Evolutionary conservation across 2,888 invertebrate genomes (phyloP).

Genomic region (Drosophila anomelani): DNA sequence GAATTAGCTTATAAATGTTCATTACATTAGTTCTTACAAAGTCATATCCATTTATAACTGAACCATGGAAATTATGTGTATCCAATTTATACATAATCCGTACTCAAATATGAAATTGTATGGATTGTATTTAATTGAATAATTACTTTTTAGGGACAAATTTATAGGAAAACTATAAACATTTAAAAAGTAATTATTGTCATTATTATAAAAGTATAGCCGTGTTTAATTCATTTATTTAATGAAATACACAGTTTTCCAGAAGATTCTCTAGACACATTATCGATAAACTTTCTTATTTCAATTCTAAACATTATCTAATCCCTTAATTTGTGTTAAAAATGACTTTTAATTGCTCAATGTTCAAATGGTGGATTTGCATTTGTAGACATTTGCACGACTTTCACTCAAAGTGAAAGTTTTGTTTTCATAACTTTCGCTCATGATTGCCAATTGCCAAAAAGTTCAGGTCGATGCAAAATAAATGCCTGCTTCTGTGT

Average conservation of each 20-base stretch:
- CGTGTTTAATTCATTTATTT: no score
- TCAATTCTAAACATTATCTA: background rate
- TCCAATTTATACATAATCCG: background rate
- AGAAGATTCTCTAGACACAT: background rate
- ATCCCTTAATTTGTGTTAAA: background rate
- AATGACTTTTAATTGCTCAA: slow-evolving; percentile 11
- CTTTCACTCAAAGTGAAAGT: slow-evolving; percentile 75
- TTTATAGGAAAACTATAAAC: no score
- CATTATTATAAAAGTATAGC: no score
- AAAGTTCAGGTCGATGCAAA: slow-evolving; percentile 12
- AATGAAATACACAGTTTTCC: background rate
- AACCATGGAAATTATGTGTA: no score
- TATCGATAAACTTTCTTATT: background rate
- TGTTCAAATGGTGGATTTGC: slow-evolving; percentile 52
- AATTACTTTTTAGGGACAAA: no score
- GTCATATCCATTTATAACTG: background rate
- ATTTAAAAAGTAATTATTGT: no score
- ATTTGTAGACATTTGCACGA: slow-evolving; percentile 50
- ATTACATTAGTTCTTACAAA: background rate
- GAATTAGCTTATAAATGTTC: background rate
- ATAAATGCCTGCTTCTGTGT: background rate
- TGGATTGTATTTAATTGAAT: background rate
- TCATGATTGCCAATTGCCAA: slow-evolving; percentile 32
- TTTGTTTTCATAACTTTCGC: slow-evolving; percentile 63
- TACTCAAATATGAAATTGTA: background rate